Evolutionary conservation across 53 echinoderm and acorn worm species (phyloP), one percentile per base, ranked within the genome.

Genomic region (Zoroaster sp.): DNA sequence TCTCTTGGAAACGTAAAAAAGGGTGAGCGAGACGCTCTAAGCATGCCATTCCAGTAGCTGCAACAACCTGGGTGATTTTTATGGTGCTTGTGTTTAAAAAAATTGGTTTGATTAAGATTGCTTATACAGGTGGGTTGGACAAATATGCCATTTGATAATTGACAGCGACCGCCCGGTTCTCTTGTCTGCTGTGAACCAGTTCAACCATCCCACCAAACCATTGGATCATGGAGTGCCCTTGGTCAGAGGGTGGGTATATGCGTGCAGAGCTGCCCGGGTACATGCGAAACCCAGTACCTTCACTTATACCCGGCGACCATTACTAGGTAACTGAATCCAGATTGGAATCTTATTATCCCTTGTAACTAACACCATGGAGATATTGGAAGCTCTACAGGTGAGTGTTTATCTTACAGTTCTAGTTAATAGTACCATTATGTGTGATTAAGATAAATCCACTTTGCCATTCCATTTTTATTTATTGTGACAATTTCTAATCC

Each of bases 71-170:
- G 20, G 55, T 54, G 73, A 72, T 72, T 40, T 21, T 36, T 53
- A 30, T 21, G 40, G 73, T 78, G 59, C 59, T 78, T 35, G 59
- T 54, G 59, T 78, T 46, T 6, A 54, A 36, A 77, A 78, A 78
- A 21, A 78, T 15, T 78, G 59, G 78, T 38, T 55, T n/a, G 23
- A 59, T 59, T 28, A 37, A 36, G 78, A 55, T 54, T 78, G 78
- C 78, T 78, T 78, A 78, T 78, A 53, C 78, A 78, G 78, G 78
- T 78, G 78, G 78, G 38, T 38, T 78, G 78, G 78, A 59, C 78
- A 78, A 78, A 78, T 78, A 78, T 59, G 78, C 78, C 18, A 25
- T 78, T 78, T 78, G 78, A 78, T 78, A 78, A 78, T 78, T 78
- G 78, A 78, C 78, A 78, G 78, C 38, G 39, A 37, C 63, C 40